Base-by-base conservation (phyloP, 2,797 vertebrate genomes). In the Hypotaenidia philippensis region DNA sequence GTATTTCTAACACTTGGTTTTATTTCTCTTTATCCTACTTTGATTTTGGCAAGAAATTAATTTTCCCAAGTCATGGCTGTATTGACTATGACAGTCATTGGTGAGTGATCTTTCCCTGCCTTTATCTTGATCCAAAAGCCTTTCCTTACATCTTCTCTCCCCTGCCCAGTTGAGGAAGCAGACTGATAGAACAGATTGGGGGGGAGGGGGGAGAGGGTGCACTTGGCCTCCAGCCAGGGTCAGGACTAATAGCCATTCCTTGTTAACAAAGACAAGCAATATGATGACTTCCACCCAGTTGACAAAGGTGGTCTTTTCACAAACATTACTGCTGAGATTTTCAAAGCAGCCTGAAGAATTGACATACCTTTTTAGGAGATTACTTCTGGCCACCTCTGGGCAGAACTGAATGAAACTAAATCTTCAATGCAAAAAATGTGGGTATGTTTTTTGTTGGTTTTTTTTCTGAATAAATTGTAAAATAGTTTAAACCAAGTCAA, bases 331-430 rank as follows among this genome's bases (percentile, higher is more conserved):
- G 16, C 1, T 90, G 50, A 68, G 29, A 88, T 57, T 56, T 87
- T 75, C 45, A 59, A 82, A 69, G 47, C 1, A 82, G 47, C 36
- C n/a, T 44, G 27, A 14, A 78, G 18, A 83, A 83, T n/a, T 65
- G 5, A 0, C 0, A 17, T n/a, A 44, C 4, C 38, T 69, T 69
- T 81, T 63, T 2, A 76, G 59, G 38, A 1, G 0, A 57, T 47
- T 59, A 55, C 29, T 79, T 2, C 38, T 71, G 32, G 27, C 18
- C 32, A 66, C 11, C 10, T 70, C n/a, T 52, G 12, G 41, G 29
- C 13, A 71, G 47, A 84, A 79, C 5, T 4, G 18, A 90, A 44
- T 1, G 64, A 84, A 87, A 29, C 6, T 40, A 22, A 19, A 76
- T 82, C 47, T 55, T 65, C 1, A 63, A 66, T 75, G 69, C 3